These are phyloP conservation scores for Heterodera carotae DNA, from an alignment of 1,140 invertebrate species.

Conservation along the genomic window DNA sequence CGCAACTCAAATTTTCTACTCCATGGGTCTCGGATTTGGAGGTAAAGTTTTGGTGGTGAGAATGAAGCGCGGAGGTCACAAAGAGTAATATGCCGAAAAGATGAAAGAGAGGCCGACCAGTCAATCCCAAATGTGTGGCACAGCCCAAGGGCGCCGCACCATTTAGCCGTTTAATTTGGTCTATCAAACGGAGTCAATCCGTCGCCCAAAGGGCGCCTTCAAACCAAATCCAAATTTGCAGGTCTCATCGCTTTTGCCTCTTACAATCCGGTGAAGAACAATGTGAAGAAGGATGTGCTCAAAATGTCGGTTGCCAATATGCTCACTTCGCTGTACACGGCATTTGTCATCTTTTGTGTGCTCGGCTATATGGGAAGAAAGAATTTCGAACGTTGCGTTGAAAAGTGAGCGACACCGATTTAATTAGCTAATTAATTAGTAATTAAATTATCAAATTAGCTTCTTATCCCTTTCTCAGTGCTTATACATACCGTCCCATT, in stretches of 20 bases:
- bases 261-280: slow-evolving; percentile 93
- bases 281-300: slow-evolving; percentile 89
- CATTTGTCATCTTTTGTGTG: slow-evolving; percentile 94
- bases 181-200: neutral
- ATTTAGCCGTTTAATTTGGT: neutral
- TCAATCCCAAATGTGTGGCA: neutral
- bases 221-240: slow-evolving; percentile 20
- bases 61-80: neutral
- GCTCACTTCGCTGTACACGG: slow-evolving; percentile 93
- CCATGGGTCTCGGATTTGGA: slow-evolving; percentile 88
- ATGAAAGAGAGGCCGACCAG: neutral
- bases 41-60: slow-evolving; percentile 48
- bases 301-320: slow-evolving; percentile 92
- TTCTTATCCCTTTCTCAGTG: neutral
- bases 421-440: too few relatives aligned
- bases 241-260: slow-evolving; percentile 90
- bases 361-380: slow-evolving; percentile 82
- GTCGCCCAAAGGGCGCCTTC: neutral
- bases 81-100: neutral
- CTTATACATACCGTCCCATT: neutral
- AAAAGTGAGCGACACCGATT: slow-evolving; percentile 59
- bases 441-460: too few relatives aligned
- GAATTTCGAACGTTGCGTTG: slow-evolving; percentile 54
- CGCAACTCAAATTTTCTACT: slow-evolving; percentile 96
- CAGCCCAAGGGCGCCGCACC: neutral